Base-by-base conservation (phyloP, 2,113 vertebrate species). In the Chiloscyllium plagiosum region DNA sequence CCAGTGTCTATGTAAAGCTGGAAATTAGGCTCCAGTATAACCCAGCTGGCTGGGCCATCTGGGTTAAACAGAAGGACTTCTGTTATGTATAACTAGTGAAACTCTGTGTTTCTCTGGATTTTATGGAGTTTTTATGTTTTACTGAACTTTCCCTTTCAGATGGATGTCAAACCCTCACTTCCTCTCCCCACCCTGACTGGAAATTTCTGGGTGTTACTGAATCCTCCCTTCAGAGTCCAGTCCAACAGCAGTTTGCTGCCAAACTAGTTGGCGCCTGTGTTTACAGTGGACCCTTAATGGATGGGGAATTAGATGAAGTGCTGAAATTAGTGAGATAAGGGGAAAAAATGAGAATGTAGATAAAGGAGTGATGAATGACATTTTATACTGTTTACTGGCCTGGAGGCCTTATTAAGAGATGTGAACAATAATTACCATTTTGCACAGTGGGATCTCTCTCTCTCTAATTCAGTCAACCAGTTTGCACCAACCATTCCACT, bases 181-280 rank as follows among this genome's bases (percentile, higher is more conserved):
- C 93, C 93, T 94, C 20, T 26, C 56, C 56, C 26, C 93, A 94
- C 93, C 93, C 65, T 47, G 20, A 29, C 3, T 70, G 66, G 93
- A 69, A 70, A 94, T 70, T 52, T 95, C 24, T 95, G 94, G 47
- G 50, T 95, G 94, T 52, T 47, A 76, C 69, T 95, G 47, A 90
- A 90, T 52, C n/a, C 29, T 52, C 69, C 42, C 22, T 17, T 20
- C 50, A 22, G 47, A 95, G 42, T 70, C 72, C 94, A 33, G 69
- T 33, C n/a, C 89, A 93, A 66, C 15, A 66, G 89, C 33, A 42
- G 24, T 69, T 94, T 70, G 66, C 92, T 94, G n/a, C 24, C 6
- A 69, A 47, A 95, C 68, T 72, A 47, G 42, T 33, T 33, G 42
- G 33, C 72, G 68, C 42, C 26, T 95, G 89, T 90, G 92, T 95